These are phyloP conservation scores for Gandaritis pyraliata DNA, from an alignment of 2,888 invertebrate species.

Conservation along the genomic window DNA sequence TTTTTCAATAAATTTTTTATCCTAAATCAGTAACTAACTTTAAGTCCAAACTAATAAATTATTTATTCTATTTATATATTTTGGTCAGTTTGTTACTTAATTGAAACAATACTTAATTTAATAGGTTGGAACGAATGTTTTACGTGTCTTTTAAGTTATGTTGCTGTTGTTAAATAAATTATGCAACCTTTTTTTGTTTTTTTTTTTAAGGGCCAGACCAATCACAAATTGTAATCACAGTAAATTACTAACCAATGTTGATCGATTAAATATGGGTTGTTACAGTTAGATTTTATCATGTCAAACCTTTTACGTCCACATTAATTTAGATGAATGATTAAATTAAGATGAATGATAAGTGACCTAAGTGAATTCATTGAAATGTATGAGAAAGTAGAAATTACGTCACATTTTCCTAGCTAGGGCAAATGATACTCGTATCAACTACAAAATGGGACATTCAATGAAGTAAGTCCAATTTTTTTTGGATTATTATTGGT, in stretches of 20 bases:
- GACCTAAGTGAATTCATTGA: conserved; percentile 40
- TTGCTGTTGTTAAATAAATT: conserved; percentile 31
- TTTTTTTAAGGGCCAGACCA: background rate
- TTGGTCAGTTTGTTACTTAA: too few species aligned
- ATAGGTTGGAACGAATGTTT: conserved; percentile 1
- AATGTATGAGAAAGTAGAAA: conserved; percentile 7
- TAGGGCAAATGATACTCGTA: too few species aligned
- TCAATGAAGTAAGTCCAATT: too few species aligned
- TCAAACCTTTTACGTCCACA: conserved; percentile 56
- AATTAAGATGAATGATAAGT: conserved; percentile 46
- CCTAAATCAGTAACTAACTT: too few species aligned
- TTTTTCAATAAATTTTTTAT: too few species aligned
- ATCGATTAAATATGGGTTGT: conserved; percentile 33
- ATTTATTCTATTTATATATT: too few species aligned
- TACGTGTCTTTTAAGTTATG: too few species aligned
- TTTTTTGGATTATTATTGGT: too few species aligned
- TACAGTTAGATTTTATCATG: conserved; percentile 55
- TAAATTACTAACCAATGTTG: conserved; percentile 15
- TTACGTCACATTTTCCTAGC: too few species aligned
- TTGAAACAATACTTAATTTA: background rate
- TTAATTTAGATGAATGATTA: conserved; percentile 60
- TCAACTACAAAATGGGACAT: too few species aligned
- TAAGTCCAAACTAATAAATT: too few species aligned
- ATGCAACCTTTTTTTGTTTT: conserved; percentile 28
- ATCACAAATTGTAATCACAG: conserved; percentile 20